phyloP scores from a whole-genome alignment of 2,888 invertebrate species.

The Amaurobius ferox region DNA sequence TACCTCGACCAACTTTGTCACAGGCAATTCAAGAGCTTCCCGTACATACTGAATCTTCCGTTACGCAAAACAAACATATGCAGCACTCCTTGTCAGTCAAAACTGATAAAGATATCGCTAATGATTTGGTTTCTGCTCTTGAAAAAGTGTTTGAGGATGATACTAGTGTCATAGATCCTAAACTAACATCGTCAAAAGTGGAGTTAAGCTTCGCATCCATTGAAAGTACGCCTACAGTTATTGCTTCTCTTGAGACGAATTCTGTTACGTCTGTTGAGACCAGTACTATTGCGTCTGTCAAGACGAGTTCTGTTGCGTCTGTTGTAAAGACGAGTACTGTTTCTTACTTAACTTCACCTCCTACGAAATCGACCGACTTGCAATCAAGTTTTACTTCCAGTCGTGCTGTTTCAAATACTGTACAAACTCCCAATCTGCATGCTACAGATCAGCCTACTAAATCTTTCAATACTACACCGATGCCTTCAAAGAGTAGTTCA shows the following conservation, averaged over 20 bases:
- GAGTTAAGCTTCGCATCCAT: too few relatives aligned
- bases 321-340: too few relatives aligned
- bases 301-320: too few relatives aligned
- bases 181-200: background rate
- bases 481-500: background rate
- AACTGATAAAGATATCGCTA: background rate
- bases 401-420: background rate
- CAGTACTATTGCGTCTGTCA: background rate
- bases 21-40: background rate
- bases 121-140: slow-evolving; percentile 31
- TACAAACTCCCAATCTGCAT: background rate
- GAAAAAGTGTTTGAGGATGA: slow-evolving; percentile 53
- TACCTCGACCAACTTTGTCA: background rate
- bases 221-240: too few relatives aligned
- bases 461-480: too few relatives aligned
- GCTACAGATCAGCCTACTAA: background rate
- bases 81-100: background rate
- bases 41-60: background rate
- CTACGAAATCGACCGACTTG: too few relatives aligned
- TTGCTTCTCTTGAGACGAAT: too few relatives aligned
- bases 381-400: background rate
- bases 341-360: too few relatives aligned
- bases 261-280: background rate
- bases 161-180: background rate
- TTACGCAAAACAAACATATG: background rate